Evolutionary conservation across 2,113 vertebrate genomes (phyloP).

Genomic region (Cavia aperea): DNA sequence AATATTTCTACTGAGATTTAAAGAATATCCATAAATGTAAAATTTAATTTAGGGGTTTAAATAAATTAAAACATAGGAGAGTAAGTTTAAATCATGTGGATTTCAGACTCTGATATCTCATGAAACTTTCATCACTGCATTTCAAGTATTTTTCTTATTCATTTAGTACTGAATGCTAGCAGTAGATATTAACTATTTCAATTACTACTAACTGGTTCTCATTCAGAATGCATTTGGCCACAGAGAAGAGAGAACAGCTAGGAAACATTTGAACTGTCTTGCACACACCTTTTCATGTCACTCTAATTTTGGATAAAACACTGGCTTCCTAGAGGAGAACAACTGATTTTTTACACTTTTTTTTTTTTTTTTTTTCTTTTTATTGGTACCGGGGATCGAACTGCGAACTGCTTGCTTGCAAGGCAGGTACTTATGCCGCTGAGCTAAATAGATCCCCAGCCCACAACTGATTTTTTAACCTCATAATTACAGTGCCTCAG

Average conservation of each 20-base stretch:
- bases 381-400: too few species aligned
- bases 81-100: not conserved
- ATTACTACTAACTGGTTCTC: not conserved
- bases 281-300: constrained; percentile 56
- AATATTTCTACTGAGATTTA: not conserved
- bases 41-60: not conserved
- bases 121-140: constrained; percentile 59
- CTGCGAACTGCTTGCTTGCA: too few species aligned
- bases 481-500: constrained; percentile 64
- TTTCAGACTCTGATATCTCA: constrained; percentile 39
- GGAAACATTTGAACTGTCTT: constrained; percentile 63
- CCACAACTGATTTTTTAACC: constrained; percentile 72
- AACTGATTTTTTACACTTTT: constrained; percentile 70
- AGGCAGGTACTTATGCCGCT: too few species aligned
- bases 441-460: too few species aligned
- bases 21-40: not conserved
- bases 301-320: constrained; percentile 71
- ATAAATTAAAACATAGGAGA: not conserved
- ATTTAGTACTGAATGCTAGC: not conserved
- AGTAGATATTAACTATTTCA: constrained; percentile 51
- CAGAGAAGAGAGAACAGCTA: not conserved
- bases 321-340: constrained; percentile 69
- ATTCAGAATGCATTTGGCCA: not conserved
- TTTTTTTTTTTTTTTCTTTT: too few species aligned
- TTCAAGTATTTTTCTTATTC: constrained; percentile 45